Evolutionary conservation across 1,140 invertebrate genomes (phyloP), one percentile per base, ranked within the genome.

Genomic region (Holcopasites calliopsidis): DNA sequence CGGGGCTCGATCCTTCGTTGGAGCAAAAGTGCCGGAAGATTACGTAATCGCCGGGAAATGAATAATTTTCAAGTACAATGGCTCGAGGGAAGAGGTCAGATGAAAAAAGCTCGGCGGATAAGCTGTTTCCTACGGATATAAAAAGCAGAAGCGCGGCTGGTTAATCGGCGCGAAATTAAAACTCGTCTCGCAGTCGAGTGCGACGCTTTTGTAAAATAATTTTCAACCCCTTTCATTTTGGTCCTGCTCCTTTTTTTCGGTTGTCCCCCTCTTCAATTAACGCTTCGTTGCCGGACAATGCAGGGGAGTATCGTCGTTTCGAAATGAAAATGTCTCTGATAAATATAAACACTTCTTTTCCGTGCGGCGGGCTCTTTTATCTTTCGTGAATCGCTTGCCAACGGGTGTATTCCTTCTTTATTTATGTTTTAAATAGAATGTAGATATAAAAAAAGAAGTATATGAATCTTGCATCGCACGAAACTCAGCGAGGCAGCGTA

Each of bases 161-260:
- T 50, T 52, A 50, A 50, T 18, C 58, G 35, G 60, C 8, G 58
- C 70, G 70, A 73, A 73, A 64, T 64, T 62, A 73, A 73, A 73
- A 44, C 38, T 72, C 58, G 23, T 64, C 60, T 38, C 57, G n/a
- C 26, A 49, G 60, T 62, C 44, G 35, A 73, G 49, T 21, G 61
- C 49, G 4, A 21, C 7, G 49, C 71, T 74, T 74, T 28, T 55
- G 38, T 11, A 33, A 74, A 74, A 74, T 66, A 44, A 74, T 55
- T 47, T 44, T 21, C 61, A 13, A 26, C 3, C 44, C 69, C 33
- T 52, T 72, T 72, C 42, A 38, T 62, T 44, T 5, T 13, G 1
- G 13, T 5, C 13, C 38, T 26, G 8, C 10, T 0, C 16, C 11
- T 28, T n/a, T 16, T 42, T 57, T 21, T 57, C 21, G 6, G 8